A percentile compares a stretch with the other conserved stretches of the same genome.
Conservation (phyloP, 2,888 invertebrate genomes). For the Idaea straminata region DNA sequence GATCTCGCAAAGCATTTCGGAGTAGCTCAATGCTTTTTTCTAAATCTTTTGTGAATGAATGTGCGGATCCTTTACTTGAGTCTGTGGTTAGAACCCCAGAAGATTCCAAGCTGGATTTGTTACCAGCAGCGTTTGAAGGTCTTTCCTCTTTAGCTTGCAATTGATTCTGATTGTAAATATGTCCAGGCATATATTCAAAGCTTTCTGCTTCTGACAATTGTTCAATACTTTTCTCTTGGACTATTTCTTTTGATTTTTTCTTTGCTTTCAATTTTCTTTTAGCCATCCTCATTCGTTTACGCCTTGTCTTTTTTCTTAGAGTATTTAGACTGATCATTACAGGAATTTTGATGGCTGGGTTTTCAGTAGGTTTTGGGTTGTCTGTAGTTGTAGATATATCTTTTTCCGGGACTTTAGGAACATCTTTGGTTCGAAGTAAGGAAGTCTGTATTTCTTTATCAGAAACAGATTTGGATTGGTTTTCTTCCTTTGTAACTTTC, state of each 20-base stretch:
- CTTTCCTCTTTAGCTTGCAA: conserved; percentile 42
- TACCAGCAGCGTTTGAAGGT: conserved; percentile 46
- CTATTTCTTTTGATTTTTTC: conserved; percentile 44
- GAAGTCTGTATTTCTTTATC: conserved; percentile 71
- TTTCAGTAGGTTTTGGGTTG: conserved; percentile 19
- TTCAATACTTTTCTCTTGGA: conserved; percentile 54
- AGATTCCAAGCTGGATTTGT: conserved; percentile 72
- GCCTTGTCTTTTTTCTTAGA: conserved; percentile 50
- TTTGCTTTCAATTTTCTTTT: conserved; percentile 44
- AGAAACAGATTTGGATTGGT: conserved; percentile 32
- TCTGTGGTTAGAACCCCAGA: conserved; percentile 63
- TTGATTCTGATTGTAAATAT: conserved; percentile 79
- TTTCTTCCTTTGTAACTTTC: conserved; percentile 41
- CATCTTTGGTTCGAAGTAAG: conserved; percentile 39
- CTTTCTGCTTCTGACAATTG: conserved; percentile 82
- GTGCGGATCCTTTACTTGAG: conserved; percentile 63
- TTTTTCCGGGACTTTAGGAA: conserved; percentile 27
- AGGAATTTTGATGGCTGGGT: conserved; percentile 46
- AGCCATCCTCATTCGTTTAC: conserved; percentile 43
- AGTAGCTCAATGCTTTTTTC: conserved; percentile 82
- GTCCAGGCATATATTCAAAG: conserved; percentile 83
- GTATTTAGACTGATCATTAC: conserved; percentile 63
- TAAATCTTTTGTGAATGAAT: conserved; percentile 79
- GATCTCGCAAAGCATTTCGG: conserved; percentile 79
- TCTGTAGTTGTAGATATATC: conserved; percentile 32